Conservation (phyloP, 2,797 vertebrate genomes). For the Euphonia xanthogaster region DNA sequence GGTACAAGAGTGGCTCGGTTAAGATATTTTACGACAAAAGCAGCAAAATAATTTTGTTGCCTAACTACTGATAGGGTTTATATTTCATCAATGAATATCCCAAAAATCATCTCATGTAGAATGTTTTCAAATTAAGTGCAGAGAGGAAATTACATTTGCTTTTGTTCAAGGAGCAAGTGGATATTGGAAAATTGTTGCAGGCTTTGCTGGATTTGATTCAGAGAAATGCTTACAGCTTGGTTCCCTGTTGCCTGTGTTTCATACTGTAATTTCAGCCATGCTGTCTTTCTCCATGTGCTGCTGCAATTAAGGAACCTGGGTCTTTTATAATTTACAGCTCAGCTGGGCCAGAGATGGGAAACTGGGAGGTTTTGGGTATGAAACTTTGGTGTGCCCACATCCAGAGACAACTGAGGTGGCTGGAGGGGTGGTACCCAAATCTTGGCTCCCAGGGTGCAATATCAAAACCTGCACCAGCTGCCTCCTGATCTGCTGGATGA, state of each 20-base stretch:
- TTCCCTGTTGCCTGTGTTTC: neutral
- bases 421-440: neutral
- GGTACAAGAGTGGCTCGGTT: neutral
- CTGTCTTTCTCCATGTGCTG: neutral
- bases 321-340: neutral
- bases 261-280: neutral
- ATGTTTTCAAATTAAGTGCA: neutral
- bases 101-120: neutral
- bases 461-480: neutral
- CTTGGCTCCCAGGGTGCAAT: neutral
- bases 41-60: neutral
- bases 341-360: neutral
- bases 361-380: neutral
- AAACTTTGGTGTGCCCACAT: neutral
- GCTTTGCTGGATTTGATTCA: neutral
- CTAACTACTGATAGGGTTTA: neutral
- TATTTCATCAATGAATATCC: neutral
- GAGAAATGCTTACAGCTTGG: neutral
- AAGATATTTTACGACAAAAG: neutral
- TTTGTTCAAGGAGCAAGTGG: neutral
- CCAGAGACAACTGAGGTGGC: neutral
- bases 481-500: neutral
- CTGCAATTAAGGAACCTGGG: neutral
- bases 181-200: neutral
- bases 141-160: neutral